Conservation (phyloP, 2,888 invertebrate genomes). For the Herminia tarsipennalis region DNA sequence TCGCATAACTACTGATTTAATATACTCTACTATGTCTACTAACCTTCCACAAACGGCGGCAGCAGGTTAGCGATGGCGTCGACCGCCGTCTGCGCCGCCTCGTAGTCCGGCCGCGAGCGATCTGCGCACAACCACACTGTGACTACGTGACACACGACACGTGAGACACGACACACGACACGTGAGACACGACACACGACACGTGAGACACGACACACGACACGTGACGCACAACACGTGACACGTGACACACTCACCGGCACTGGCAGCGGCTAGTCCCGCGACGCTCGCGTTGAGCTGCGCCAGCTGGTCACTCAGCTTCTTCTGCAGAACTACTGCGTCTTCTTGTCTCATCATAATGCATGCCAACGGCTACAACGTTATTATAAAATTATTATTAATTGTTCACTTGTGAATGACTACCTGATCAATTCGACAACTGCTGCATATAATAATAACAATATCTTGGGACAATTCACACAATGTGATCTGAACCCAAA, state of each 20-base stretch:
- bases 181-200: not conserved
- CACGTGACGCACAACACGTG: not conserved
- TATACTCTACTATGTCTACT: not conserved
- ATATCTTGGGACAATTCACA: no score
- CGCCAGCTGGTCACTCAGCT: slow-evolving; percentile 30
- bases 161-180: slow-evolving; percentile 2
- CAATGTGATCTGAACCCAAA: no score
- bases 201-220: no score
- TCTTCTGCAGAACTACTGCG: slow-evolving; percentile 17
- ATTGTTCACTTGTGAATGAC: no score
- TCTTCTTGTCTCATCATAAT: slow-evolving; percentile 19
- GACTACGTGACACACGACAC: not conserved
- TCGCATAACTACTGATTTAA: no score
- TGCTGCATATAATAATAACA: no score
- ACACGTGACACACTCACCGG: slow-evolving; percentile 31
- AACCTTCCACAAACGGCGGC: slow-evolving; percentile 41
- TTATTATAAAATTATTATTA: no score
- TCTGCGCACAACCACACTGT: no score
- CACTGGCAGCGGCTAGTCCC: slow-evolving; percentile 36
- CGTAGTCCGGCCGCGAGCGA: slow-evolving; percentile 46
- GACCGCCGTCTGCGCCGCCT: slow-evolving; percentile 38
- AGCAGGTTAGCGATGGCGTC: slow-evolving; percentile 43
- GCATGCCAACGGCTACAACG: slow-evolving; percentile 16
- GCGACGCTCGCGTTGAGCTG: slow-evolving; percentile 48
- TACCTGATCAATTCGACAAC: no score